A percentile compares a stretch with the other conserved stretches of the same genome.
Evolutionary conservation across 2,113 vertebrate species (phyloP).

Genomic region (Lagopus muta): DNA sequence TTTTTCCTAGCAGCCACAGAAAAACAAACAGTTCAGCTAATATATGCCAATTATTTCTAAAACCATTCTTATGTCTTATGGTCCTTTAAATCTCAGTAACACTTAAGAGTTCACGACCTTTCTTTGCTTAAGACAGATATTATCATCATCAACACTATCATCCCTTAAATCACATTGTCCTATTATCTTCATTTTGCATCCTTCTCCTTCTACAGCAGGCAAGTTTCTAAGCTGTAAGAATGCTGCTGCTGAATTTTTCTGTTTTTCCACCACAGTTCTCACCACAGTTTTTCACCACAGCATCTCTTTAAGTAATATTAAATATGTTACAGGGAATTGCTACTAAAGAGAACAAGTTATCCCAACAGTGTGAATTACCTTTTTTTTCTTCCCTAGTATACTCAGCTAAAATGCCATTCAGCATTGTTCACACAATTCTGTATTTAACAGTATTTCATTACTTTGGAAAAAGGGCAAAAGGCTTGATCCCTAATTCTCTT

Average conservation of each 20-base stretch:
- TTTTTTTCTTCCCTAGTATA: not conserved
- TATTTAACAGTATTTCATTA: not conserved
- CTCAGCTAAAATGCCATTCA: not conserved
- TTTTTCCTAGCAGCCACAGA: not conserved
- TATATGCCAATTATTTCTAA: not conserved
- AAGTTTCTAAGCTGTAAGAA: not conserved
- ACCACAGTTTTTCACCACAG: too few species aligned
- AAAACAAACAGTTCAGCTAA: not conserved
- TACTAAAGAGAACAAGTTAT: not conserved
- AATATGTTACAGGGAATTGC: not conserved
- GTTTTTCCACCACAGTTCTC: not conserved
- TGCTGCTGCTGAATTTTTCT: not conserved
- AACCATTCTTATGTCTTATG: not conserved
- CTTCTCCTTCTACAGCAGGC: not conserved
- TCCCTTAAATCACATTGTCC: not conserved
- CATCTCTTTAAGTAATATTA: not conserved
- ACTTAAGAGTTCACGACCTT: not conserved
- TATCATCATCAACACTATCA: not conserved
- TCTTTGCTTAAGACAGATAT: not conserved
- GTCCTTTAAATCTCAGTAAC: not conserved
- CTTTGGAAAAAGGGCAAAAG: not conserved
- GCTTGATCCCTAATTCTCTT: not conserved
- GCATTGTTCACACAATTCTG: not conserved
- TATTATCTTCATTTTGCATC: not conserved
- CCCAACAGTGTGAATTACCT: not conserved